Evolutionary conservation across 2,113 vertebrate species (phyloP).

Genomic region (Mustela nigripes): DNA sequence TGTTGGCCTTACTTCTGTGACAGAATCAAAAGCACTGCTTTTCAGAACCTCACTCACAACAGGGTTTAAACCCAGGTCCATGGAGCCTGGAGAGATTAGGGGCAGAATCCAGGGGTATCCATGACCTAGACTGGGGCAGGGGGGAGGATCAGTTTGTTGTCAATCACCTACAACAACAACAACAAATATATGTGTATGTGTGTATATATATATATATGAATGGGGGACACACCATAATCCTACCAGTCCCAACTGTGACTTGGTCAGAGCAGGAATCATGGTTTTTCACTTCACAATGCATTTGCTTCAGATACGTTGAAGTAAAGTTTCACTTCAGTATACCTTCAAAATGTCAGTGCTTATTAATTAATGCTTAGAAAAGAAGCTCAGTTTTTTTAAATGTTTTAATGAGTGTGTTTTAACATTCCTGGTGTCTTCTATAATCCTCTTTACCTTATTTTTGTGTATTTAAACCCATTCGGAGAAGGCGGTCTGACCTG

Average conservation of each 20-base stretch:
- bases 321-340: neutral
- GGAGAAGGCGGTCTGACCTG: neutral
- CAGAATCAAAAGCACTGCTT: rapidly evolving
- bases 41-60: no score
- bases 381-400: neutral
- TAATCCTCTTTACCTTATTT: neutral
- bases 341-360: neutral
- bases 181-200: no score
- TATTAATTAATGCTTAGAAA: neutral
- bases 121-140: neutral
- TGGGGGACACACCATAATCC: neutral
- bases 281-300: neutral
- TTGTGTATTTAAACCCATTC: neutral
- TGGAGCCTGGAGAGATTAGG: neutral
- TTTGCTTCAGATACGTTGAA: neutral
- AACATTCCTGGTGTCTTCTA: neutral
- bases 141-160: neutral
- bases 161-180: neutral
- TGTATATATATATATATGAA: no score
- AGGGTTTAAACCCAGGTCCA: neutral
- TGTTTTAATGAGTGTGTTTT: neutral
- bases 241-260: neutral
- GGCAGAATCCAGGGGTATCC: no score
- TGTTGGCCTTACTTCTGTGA: neutral
- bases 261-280: neutral